These are phyloP conservation scores for Peromyscus californicus DNA, from an alignment of 2,113 vertebrate genomes.

Conservation along the genomic window DNA sequence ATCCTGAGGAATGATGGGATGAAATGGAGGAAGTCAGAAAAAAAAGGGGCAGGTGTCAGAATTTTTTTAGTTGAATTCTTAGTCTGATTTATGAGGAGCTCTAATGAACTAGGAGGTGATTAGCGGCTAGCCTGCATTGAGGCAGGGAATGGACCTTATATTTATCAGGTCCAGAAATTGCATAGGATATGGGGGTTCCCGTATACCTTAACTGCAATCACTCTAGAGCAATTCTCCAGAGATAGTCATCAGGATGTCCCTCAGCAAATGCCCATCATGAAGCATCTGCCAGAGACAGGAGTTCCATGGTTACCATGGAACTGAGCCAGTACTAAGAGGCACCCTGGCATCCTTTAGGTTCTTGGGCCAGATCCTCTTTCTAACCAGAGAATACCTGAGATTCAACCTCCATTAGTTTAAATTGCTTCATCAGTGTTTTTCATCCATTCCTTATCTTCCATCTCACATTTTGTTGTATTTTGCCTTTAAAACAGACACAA, in stretches of 20 bases:
- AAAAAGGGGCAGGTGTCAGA: neutral
- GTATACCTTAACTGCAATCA: no score
- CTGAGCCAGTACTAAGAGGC: neutral
- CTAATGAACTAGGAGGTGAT: neutral
- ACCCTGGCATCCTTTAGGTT: neutral
- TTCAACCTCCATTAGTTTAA: neutral
- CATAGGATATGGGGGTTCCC: neutral
- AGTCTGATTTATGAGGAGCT: neutral
- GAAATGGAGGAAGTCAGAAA: neutral
- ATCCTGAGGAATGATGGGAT: neutral
- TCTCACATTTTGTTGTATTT: neutral
- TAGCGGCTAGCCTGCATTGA: neutral
- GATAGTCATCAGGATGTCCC: neutral
- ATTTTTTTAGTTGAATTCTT: neutral
- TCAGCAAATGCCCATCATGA: neutral
- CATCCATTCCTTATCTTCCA: neutral
- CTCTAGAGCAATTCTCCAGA: neutral
- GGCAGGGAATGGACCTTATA: neutral
- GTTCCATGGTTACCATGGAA: neutral
- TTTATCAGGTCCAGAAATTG: neutral
- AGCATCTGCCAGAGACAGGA: accelerated
- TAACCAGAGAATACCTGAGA: neutral
- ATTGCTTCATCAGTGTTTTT: neutral
- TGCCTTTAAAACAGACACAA: neutral
- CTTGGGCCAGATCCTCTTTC: neutral